Evolutionary conservation across 2,888 invertebrate species (phyloP), one percentile per base, ranked within the genome.

Genomic region (Drosophila nr. perissopoda): DNA sequence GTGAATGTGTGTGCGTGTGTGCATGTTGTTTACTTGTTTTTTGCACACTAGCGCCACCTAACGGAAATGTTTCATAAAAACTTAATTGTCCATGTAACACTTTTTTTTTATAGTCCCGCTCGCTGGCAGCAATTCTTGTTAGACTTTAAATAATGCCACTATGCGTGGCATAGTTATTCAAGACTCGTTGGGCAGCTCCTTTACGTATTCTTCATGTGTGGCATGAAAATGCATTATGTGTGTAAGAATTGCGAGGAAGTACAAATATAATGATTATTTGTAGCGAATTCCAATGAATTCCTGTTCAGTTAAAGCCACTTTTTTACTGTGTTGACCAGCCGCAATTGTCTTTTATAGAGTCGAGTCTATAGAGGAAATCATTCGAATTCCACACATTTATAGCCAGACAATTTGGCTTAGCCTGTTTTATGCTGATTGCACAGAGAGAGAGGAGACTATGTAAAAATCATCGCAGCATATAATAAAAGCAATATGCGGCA

Each of bases 61-160:
- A 82, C 89, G 91, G 90, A 90, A 89, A 88, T 89, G 80, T 83
- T 89, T 84, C 88, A 89, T 91, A 91, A 91, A 90, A 91, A 91
- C 89, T 91, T 90, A 90, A 90, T 90, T 90, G 90, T 82, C 88
- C 89, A 83, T 88, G 83, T 82, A 90, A 90, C 90, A 91, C 91
- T 90, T 90, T 54, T 56, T 86, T 84, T 83, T 77, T 75, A 81
- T 81, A 57, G 81, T 76, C 70, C 58, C 58, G 53, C 18, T 31
- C 21, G 31, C 6, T 57, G 63, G 48, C 70, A 25, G 63, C 75
- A 82, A 79, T 59, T 62, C 81, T 77, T 69, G 67, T 73, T 82
- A 75, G 70, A 66, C 68, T 73, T 77, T 68, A 81, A 86, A 74
- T 79, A 86, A 74, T 79, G 70, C 68, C 68, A 63, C 36, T 7